Conservation (phyloP, 2,113 vertebrate species). For the Phrynosoma platyrhinos region DNA sequence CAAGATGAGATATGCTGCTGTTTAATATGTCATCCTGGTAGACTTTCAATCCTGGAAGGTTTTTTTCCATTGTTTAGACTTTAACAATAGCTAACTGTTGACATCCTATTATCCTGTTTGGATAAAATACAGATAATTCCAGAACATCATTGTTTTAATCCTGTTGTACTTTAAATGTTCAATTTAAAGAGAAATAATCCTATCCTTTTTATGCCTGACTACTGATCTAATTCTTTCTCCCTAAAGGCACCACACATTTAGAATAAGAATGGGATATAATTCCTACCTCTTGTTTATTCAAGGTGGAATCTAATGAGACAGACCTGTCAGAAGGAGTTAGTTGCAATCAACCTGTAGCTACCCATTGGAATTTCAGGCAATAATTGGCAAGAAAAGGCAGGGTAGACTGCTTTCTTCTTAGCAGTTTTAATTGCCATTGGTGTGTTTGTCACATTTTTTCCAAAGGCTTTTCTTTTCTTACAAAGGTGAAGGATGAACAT, state of each 20-base stretch:
- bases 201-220: slow-evolving; percentile 10
- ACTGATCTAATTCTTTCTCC: slow-evolving; percentile 26
- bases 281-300: slow-evolving; percentile 29
- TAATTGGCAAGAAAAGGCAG: neutral
- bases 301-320: slow-evolving; percentile 1
- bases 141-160: slow-evolving; percentile 30
- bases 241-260: neutral
- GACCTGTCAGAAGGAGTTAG: slow-evolving; percentile 28
- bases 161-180: slow-evolving; percentile 9
- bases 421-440: neutral
- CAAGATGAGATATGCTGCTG: too few relatives aligned
- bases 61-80: slow-evolving; percentile 7
- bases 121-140: neutral
- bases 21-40: neutral
- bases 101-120: neutral
- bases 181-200: neutral
- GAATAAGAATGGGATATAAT: slow-evolving; percentile 2
- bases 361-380: slow-evolving; percentile 3
- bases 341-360: neutral
- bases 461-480: too few relatives aligned
- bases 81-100: neutral
- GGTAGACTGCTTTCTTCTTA: neutral
- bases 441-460: neutral
- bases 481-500: too few relatives aligned
- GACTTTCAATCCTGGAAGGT: neutral